Conservation (phyloP, 2,113 vertebrate genomes). For the Numida meleagris region DNA sequence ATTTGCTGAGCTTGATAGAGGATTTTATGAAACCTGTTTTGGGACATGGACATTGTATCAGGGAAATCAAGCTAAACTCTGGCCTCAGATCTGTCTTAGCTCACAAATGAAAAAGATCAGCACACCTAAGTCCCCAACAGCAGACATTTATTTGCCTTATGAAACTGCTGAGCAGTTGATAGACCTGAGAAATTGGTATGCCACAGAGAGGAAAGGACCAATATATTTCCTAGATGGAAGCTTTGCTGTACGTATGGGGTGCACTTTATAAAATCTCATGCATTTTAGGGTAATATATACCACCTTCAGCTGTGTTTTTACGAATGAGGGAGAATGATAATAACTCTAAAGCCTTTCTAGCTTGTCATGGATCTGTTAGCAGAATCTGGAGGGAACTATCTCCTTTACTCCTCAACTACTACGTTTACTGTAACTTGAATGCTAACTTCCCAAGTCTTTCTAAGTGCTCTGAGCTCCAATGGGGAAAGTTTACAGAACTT, state of each 20-base stretch:
- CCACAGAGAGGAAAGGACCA: not conserved
- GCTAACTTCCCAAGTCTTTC: not conserved
- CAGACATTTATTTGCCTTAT: slow-evolving; percentile 28
- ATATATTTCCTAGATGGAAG: slow-evolving; percentile 9
- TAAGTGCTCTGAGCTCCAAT: not conserved
- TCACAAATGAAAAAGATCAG: slow-evolving; percentile 31
- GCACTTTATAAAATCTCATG: not conserved
- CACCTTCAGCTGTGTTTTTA: not conserved
- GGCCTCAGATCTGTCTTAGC: not conserved
- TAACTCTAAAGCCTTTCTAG: not conserved
- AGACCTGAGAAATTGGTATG: slow-evolving; percentile 35
- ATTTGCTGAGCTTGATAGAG: not conserved
- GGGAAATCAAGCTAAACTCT: slow-evolving; percentile 36
- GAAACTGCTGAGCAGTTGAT: slow-evolving; percentile 2
- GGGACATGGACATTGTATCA: not conserved
- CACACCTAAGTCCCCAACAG: not conserved
- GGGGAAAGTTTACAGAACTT: not conserved
- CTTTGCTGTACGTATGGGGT: not conserved
- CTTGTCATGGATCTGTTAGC: not conserved
- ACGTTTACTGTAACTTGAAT: not conserved
- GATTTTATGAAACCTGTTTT: slow-evolving; percentile 17
- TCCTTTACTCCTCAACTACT: not conserved
- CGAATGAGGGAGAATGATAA: slow-evolving; percentile 15
- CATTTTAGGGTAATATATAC: not conserved
- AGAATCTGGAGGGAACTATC: not conserved